These are phyloP conservation scores for Agapornis canus DNA, from an alignment of 2,797 vertebrate genomes.

Conservation along the genomic window DNA sequence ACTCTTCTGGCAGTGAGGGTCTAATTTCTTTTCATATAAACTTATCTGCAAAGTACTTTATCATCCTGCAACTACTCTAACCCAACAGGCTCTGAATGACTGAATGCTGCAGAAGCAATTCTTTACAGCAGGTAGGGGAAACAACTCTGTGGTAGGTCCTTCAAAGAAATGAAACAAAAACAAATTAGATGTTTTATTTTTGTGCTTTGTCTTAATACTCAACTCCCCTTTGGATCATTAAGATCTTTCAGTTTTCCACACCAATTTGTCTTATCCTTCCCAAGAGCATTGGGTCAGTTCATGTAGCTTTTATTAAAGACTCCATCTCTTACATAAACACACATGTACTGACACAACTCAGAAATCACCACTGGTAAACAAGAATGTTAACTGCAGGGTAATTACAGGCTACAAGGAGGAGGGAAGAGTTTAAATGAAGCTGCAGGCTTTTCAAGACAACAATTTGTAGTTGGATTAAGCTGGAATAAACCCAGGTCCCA, in stretches of 20 bases:
- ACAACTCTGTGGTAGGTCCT: slow-evolving; percentile 19
- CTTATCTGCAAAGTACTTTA: slow-evolving; percentile 33
- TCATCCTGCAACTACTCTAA: neutral
- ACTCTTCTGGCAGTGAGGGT: slow-evolving; percentile 34
- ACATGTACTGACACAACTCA: neutral
- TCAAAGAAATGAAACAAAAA: neutral
- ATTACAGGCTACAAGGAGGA: neutral
- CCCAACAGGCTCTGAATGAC: neutral
- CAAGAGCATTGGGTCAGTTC: slow-evolving; percentile 14
- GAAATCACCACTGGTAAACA: slow-evolving; percentile 20
- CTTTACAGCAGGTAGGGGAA: slow-evolving; percentile 34
- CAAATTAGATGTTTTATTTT: slow-evolving; percentile 9
- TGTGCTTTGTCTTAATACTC: slow-evolving; percentile 7
- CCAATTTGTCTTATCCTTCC: slow-evolving; percentile 38
- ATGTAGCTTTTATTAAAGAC: neutral
- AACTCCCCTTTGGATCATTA: neutral
- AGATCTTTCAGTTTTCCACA: slow-evolving; percentile 32
- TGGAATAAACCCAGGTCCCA: slow-evolving; percentile 53
- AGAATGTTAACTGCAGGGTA: slow-evolving; percentile 30
- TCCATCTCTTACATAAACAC: slow-evolving; percentile 23
- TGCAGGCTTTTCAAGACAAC: slow-evolving; percentile 45
- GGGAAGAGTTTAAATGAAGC: neutral
- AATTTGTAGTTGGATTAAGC: slow-evolving; percentile 69
- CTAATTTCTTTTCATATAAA: slow-evolving; percentile 32
- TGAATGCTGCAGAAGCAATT: neutral